phyloP scores from a whole-genome alignment of 2,797 vertebrate species.

The Pseudotriccus pelzelni region DNA sequence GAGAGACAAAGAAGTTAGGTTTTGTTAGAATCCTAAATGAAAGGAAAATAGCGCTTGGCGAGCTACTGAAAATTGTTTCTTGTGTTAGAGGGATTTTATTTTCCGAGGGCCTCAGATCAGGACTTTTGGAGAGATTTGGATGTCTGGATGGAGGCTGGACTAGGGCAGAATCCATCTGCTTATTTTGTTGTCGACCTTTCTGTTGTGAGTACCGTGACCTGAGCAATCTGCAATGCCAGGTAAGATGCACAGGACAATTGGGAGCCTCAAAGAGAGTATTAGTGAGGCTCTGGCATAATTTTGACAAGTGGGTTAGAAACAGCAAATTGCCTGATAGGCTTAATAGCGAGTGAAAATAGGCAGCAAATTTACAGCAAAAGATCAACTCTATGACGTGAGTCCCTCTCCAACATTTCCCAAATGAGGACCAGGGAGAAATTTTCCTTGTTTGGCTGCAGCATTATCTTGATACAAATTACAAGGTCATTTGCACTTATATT shows the following conservation, averaged over 20 bases:
- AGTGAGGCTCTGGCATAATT: not conserved
- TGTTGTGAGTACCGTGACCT: not conserved
- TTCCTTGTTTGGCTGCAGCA: not conserved
- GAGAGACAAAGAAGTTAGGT: conserved; percentile 52
- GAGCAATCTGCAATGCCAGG: not conserved
- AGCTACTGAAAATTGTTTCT: conserved; percentile 3
- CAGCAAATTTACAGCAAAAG: not conserved
- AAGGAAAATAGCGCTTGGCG: not conserved
- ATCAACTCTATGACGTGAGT: not conserved
- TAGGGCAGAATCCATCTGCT: not conserved
- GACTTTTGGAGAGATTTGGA: not conserved
- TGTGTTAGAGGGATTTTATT: conserved; percentile 19
- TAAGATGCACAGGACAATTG: not conserved
- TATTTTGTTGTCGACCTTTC: not conserved
- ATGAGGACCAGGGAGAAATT: not conserved
- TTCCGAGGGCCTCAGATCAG: not conserved
- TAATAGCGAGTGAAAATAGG: not conserved
- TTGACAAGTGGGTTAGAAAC: not conserved
- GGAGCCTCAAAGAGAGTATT: not conserved
- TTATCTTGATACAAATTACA: not conserved
- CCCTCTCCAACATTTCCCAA: not conserved
- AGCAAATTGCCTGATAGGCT: not conserved
- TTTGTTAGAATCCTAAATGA: conserved; percentile 55
- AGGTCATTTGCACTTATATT: not conserved
- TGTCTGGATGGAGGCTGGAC: not conserved